Base-by-base conservation (phyloP, 2,888 invertebrate genomes). In the Ischnura elegans region DNA sequence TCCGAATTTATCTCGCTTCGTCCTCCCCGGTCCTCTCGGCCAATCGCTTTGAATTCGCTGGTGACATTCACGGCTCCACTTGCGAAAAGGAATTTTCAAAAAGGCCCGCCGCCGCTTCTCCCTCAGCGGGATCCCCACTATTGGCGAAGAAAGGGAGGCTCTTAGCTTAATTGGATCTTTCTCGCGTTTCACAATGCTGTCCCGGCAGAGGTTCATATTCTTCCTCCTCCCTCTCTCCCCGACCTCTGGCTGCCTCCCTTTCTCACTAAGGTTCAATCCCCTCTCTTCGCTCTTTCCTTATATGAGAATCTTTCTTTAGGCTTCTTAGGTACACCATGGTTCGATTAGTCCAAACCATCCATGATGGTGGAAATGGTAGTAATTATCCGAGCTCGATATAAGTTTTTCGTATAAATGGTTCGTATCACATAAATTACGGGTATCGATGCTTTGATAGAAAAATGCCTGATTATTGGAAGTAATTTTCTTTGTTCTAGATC, bases 161-260 rank as follows among this genome's bases (percentile, higher is more conserved):
- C 90, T 90, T 90, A 90, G 61, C 90, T 43, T 90, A 90, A 90
- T 90, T 90, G 90, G 90, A 90, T 90, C 90, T 51, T 76, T 76
- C 90, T 90, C 61, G 90, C 90, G 61, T 61, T 90, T 90, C 90
- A 90, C 90, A 90, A 90, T 90, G 90, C 90, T 90, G n/a, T 66
- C 90, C 90, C 61, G n/a, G 90, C 76, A 76, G 55, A 66, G 90
- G 90, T 61, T 61, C 90, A 90, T 90, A 90, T 66, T 90, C 87
- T 51, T 36, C 43, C 45, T n/a, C 45, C 36, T 36, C 87, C 29
- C 87, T 19, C 87, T 43, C 87, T 25, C 42, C 21, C 3, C 87
- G 3, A 6, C 61, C 21, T n/a, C 21, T 61, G n/a, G 3, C 61
- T n/a, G n/a, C 61, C 6, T n/a, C 6, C n/a, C 61, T n/a, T 61